Evolutionary conservation across 2,888 invertebrate genomes (phyloP).

Genomic region (Adineta ricciae): DNA sequence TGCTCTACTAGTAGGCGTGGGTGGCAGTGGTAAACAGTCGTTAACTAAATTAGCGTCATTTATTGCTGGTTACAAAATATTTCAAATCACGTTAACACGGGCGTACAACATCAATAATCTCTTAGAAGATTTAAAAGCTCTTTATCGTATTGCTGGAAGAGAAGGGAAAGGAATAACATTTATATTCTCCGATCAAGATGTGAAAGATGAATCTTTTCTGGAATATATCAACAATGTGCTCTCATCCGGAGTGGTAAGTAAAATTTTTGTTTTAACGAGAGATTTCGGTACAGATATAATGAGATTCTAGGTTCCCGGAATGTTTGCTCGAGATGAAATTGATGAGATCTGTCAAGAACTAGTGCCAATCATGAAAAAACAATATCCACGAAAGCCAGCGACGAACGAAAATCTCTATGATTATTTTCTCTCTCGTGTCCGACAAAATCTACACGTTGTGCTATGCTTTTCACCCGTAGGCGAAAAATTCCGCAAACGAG

Average conservation of each 20-base stretch:
- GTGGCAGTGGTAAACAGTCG: constrained; percentile 91
- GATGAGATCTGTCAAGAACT: constrained; percentile 84
- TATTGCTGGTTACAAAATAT: constrained; percentile 89
- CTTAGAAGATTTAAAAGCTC: constrained; percentile 78
- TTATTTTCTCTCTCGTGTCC: constrained; percentile 68
- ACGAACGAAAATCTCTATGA: constrained; percentile 87
- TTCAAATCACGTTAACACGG: constrained; percentile 49
- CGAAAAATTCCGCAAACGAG: neutral
- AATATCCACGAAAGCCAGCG: constrained; percentile 74
- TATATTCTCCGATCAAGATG: constrained; percentile 87
- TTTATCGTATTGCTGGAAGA: constrained; percentile 86
- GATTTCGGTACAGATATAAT: too few species aligned
- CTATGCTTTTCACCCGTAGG: constrained; percentile 37
- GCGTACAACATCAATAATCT: constrained; percentile 88
- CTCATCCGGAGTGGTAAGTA: constrained; percentile 60
- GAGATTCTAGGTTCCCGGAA: constrained; percentile 63
- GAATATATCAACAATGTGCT: constrained; percentile 91
- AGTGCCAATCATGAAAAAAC: constrained; percentile 80
- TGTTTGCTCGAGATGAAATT: constrained; percentile 88
- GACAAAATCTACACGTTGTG: constrained; percentile 34
- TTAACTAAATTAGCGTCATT: constrained; percentile 86
- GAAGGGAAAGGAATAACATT: constrained; percentile 90
- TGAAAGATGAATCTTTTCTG: constrained; percentile 91
- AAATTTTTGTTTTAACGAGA: too few species aligned
- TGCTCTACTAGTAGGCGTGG: constrained; percentile 87